A percentile compares a stretch with the other conserved stretches of the same genome.
Conservation (phyloP, 2,888 invertebrate species). For the Dugesia japonica region DNA sequence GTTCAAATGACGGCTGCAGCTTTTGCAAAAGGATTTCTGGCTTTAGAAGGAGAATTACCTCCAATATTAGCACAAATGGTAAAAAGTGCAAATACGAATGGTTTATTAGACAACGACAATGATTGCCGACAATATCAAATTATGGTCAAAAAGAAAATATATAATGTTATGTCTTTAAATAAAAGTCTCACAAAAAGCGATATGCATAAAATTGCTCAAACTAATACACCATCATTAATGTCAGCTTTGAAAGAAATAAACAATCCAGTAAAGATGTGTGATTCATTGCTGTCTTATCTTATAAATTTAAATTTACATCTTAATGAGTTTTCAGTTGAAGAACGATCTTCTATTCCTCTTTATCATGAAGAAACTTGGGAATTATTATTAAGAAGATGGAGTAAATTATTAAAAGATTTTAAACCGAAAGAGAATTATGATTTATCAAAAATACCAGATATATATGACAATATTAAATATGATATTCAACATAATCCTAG, state of each 20-base stretch:
- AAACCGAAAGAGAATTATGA: constrained; percentile 58
- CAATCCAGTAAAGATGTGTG: constrained; percentile 81
- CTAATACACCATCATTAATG: constrained; percentile 71
- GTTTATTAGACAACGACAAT: constrained; percentile 82
- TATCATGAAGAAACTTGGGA: constrained; percentile 99
- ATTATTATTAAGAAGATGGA: constrained; percentile 86
- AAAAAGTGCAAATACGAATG: constrained; percentile 82
- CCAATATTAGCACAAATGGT: constrained; percentile 97
- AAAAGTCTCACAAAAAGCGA: constrained; percentile 70
- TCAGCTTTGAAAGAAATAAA: constrained; percentile 82
- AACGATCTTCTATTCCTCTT: constrained; percentile 63
- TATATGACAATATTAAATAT: constrained; percentile 94
- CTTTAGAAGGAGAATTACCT: constrained; percentile 88
- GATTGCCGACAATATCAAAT: constrained; percentile 55
- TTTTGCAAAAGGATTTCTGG: constrained; percentile 76
- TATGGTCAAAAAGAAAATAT: constrained; percentile 82
- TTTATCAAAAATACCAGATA: constrained; percentile 95
- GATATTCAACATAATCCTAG: constrained; percentile 94
- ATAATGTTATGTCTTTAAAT: constrained; percentile 76
- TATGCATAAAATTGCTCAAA: constrained; percentile 56
- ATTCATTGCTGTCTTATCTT: constrained; percentile 70
- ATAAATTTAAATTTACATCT: constrained; percentile 51
- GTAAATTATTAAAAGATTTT: constrained; percentile 93
- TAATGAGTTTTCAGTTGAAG: neutral
- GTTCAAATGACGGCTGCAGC: constrained; percentile 99